Percentiles rank a stretch among this genome's conserved stretches.
Evolutionary conservation across 2,797 vertebrate genomes (phyloP).

Genomic region (Chromis chromis): DNA sequence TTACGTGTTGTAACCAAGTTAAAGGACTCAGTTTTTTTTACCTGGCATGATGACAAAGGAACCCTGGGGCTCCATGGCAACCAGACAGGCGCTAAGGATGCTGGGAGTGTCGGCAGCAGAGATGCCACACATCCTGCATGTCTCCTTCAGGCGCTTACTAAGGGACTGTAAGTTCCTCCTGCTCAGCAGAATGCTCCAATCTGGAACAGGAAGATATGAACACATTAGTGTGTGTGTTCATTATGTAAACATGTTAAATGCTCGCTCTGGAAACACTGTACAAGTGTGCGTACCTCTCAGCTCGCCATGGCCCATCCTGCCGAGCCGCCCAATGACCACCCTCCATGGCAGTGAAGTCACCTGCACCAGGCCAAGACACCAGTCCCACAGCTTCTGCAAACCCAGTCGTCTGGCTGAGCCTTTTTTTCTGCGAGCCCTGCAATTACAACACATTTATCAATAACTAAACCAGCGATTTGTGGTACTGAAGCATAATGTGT

Average conservation of each 20-base stretch:
- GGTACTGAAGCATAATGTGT: neutral
- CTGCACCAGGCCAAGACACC: slow-evolving; percentile 96
- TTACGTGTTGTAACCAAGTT: neutral
- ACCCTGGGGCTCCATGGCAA: slow-evolving; percentile 98
- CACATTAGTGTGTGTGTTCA: neutral
- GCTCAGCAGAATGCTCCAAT: slow-evolving; percentile 98
- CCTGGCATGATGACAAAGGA: slow-evolving; percentile 99
- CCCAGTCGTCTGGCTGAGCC: slow-evolving; percentile 94
- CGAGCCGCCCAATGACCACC: slow-evolving; percentile 98
- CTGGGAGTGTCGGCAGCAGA: slow-evolving; percentile 97
- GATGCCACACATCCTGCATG: slow-evolving; percentile 97
- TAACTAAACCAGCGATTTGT: neutral
- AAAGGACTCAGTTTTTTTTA: slow-evolving; percentile 54
- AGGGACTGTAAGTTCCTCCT: slow-evolving; percentile 96
- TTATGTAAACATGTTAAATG: neutral
- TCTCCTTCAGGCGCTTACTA: slow-evolving; percentile 96
- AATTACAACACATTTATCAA: neutral
- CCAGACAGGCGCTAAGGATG: slow-evolving; percentile 98
- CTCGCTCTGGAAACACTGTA: neutral
- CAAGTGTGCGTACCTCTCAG: slow-evolving; percentile 88
- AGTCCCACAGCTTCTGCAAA: slow-evolving; percentile 98
- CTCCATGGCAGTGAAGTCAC: slow-evolving; percentile 99
- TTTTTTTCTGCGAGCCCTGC: slow-evolving; percentile 97
- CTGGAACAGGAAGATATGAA: slow-evolving; percentile 60
- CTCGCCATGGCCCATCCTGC: slow-evolving; percentile 97